These are phyloP conservation scores for Ursus arctos DNA, from an alignment of 2,113 vertebrate species.

Conservation along the genomic window DNA sequence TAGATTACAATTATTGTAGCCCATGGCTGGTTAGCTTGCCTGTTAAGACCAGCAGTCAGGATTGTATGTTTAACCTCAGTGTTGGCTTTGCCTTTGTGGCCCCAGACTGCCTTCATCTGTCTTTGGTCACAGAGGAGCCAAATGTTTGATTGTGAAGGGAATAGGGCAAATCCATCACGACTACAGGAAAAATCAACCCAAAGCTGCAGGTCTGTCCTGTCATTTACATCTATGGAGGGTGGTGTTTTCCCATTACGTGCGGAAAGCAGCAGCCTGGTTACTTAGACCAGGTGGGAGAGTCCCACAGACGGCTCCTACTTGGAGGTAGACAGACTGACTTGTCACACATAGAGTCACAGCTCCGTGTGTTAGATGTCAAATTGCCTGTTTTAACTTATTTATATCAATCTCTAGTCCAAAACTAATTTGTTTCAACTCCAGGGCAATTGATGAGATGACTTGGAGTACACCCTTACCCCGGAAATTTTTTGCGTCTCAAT, in stretches of 20 bases:
- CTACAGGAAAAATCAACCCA: not conserved
- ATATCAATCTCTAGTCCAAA: slow-evolving; percentile 87
- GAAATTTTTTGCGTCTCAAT: slow-evolving; percentile 81
- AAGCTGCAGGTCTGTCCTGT: slow-evolving; percentile 8
- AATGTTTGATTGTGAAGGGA: not conserved
- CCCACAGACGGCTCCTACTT: not conserved
- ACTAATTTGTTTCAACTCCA: slow-evolving; percentile 71
- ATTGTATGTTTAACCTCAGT: not conserved
- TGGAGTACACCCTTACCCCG: slow-evolving; percentile 86
- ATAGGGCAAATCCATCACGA: not conserved
- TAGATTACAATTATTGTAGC: not conserved
- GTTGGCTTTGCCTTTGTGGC: not conserved
- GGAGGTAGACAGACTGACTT: not conserved
- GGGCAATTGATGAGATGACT: slow-evolving; percentile 86
- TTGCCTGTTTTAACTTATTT: slow-evolving; percentile 85
- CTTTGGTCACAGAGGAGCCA: slow-evolving; percentile 18
- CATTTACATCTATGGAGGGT: too few species aligned
- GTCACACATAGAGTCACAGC: not conserved
- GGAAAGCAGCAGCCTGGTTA: not conserved
- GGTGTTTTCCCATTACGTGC: not conserved
- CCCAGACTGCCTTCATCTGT: not conserved
- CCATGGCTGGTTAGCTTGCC: not conserved
- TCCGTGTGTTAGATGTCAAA: not conserved
- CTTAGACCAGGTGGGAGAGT: not conserved
- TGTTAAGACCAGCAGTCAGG: not conserved